These are phyloP conservation scores for Apodemia zela DNA, from an alignment of 2,888 invertebrate species.

Conservation along the genomic window DNA sequence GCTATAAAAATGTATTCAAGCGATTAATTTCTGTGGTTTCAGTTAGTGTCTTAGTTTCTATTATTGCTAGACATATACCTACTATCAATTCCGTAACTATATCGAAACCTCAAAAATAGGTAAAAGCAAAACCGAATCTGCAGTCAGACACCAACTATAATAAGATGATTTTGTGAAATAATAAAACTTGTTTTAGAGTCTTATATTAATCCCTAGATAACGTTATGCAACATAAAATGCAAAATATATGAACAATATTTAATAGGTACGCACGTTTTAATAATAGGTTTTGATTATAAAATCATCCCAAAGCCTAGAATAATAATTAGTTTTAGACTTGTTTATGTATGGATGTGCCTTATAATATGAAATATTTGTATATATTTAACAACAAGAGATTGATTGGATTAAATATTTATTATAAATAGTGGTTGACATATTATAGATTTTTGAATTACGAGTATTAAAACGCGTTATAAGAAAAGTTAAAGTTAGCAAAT, in stretches of 20 bases:
- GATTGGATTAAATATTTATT: too few species aligned
- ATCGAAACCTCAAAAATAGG: too few species aligned
- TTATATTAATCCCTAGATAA: not conserved
- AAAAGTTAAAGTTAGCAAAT: too few species aligned
- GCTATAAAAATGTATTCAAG: too few species aligned
- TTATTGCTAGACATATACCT: too few species aligned
- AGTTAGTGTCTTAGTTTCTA: too few species aligned
- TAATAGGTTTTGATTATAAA: constrained; percentile 15
- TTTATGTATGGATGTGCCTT: constrained; percentile 21
- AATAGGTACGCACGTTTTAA: constrained; percentile 5
- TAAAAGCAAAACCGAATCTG: not conserved
- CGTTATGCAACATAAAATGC: not conserved
- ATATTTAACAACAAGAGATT: too few species aligned
- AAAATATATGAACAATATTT: not conserved
- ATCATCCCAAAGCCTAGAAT: constrained; percentile 22
- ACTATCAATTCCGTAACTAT: too few species aligned
- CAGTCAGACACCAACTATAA: not conserved
- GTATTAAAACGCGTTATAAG: too few species aligned
- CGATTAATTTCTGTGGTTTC: too few species aligned
- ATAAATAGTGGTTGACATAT: too few species aligned
- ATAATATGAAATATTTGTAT: not conserved
- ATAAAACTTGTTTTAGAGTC: not conserved
- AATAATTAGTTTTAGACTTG: constrained; percentile 11
- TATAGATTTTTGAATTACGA: too few species aligned
- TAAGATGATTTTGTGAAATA: not conserved